Percentiles rank a stretch among this genome's conserved stretches.
Conservation (phyloP, 2,113 vertebrate genomes). For the Coregonus clupeaformis region DNA sequence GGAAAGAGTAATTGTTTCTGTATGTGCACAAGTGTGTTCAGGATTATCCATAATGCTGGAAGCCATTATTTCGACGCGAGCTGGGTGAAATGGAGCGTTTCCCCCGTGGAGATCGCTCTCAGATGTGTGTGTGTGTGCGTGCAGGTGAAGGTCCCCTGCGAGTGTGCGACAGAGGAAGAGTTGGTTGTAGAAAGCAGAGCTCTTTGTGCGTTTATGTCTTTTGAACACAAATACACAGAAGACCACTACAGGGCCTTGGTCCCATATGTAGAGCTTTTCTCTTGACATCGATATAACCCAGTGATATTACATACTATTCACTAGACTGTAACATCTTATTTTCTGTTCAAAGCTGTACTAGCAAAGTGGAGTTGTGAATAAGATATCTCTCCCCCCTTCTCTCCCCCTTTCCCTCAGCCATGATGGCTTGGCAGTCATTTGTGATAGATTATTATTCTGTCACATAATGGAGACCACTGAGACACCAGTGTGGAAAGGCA, state of each 20-base stretch:
- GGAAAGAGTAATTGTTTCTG: conserved; percentile 72
- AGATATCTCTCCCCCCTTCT: too few relatives aligned
- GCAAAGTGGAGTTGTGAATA: background rate
- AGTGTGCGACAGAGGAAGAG: conserved; percentile 3
- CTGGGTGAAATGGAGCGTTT: conserved; percentile 70
- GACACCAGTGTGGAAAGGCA: background rate
- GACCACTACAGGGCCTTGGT: conserved; percentile 41
- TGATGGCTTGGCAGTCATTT: background rate
- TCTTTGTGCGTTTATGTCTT: conserved; percentile 11
- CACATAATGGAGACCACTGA: background rate
- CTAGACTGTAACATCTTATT: background rate
- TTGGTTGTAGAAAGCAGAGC: conserved; percentile 6
- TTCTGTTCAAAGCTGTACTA: conserved; percentile 3
- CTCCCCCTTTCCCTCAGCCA: background rate
- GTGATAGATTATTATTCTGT: background rate
- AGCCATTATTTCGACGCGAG: conserved; percentile 73
- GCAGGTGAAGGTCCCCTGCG: conserved; percentile 26
- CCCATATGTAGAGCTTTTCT: conserved; percentile 41
- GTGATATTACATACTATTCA: background rate
- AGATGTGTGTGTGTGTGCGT: conserved; percentile 61
- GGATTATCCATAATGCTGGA: conserved; percentile 68
- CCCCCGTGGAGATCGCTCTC: conserved; percentile 67
- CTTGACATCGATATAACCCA: conserved; percentile 9
- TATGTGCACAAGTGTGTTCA: conserved; percentile 57
- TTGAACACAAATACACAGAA: conserved; percentile 18